Conservation (phyloP, 2,888 invertebrate genomes). For the Pilophorus perplexus region DNA sequence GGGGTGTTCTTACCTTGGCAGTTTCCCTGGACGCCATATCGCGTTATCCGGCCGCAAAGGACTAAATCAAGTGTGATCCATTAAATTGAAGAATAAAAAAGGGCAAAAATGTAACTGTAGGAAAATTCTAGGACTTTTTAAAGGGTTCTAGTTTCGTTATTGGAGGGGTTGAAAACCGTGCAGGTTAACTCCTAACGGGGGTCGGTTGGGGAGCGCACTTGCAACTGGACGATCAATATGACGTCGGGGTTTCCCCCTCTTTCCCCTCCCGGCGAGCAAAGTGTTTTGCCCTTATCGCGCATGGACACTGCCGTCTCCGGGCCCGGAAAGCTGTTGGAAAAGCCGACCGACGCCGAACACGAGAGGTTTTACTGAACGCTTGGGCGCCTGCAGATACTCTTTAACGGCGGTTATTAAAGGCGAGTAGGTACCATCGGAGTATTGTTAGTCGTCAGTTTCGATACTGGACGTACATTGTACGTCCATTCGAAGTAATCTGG, state of each 20-base stretch:
- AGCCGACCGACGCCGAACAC: too few species aligned
- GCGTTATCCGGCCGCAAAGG: not conserved
- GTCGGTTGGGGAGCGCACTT: slow-evolving; percentile 3
- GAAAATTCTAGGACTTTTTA: not conserved
- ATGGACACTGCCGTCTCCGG: slow-evolving; percentile 3
- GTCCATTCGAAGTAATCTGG: too few species aligned
- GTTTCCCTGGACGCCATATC: slow-evolving; percentile 6
- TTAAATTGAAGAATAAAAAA: not conserved
- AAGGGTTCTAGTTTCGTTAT: not conserved
- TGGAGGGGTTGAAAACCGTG: not conserved
- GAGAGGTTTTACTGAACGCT: too few species aligned
- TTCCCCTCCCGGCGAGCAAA: slow-evolving; percentile 5
- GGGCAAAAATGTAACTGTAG: not conserved
- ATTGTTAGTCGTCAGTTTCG: too few species aligned
- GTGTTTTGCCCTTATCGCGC: slow-evolving; percentile 5
- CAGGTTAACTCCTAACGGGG: not conserved
- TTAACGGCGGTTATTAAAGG: not conserved
- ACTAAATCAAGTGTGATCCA: not conserved
- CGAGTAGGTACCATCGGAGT: not conserved
- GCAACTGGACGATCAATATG: slow-evolving; percentile 18
- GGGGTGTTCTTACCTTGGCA: slow-evolving; percentile 9
- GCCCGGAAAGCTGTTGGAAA: not conserved
- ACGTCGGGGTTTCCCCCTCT: too few species aligned
- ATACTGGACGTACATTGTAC: too few species aligned
- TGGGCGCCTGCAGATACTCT: not conserved